Evolutionary conservation across 2,888 invertebrate species (phyloP).

Genomic region (Argyresthia goedartella): DNA sequence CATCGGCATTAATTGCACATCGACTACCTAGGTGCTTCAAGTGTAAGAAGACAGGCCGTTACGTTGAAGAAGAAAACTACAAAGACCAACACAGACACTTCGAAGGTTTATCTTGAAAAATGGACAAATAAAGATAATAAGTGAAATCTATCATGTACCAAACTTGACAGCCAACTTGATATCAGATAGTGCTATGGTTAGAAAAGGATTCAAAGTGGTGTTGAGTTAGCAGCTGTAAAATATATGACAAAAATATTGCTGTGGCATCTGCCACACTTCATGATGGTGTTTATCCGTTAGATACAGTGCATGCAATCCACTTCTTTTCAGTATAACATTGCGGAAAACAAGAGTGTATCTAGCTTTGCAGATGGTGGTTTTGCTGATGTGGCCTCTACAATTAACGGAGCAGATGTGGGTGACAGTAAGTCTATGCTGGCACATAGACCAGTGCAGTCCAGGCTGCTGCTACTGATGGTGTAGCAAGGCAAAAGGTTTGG

Average conservation of each 20-base stretch:
- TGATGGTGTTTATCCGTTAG: conserved; percentile 11
- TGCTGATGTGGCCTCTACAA: background rate
- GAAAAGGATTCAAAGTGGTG: conserved; percentile 7
- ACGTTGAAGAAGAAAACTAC: background rate
- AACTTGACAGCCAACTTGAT: conserved; percentile 1
- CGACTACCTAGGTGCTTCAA: background rate
- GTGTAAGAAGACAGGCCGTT: background rate
- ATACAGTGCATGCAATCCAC: background rate
- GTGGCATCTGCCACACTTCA: conserved; percentile 8
- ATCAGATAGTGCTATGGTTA: conserved; percentile 10
- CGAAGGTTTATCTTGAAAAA: background rate
- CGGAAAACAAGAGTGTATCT: background rate
- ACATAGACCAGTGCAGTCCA: background rate
- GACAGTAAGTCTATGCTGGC: background rate
- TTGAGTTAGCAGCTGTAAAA: conserved; percentile 8
- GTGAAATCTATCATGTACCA: conserved; percentile 8
- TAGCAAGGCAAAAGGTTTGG: conserved; percentile 7
- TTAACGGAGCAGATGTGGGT: background rate
- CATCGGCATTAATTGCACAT: background rate
- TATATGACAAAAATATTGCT: conserved; percentile 5
- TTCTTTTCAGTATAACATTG: background rate
- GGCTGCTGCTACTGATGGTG: background rate
- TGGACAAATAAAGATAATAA: background rate
- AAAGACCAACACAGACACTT: background rate
- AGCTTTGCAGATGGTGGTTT: background rate